These are phyloP conservation scores for Ips nitidus DNA, from an alignment of 1,140 invertebrate genomes.

Conservation along the genomic window DNA sequence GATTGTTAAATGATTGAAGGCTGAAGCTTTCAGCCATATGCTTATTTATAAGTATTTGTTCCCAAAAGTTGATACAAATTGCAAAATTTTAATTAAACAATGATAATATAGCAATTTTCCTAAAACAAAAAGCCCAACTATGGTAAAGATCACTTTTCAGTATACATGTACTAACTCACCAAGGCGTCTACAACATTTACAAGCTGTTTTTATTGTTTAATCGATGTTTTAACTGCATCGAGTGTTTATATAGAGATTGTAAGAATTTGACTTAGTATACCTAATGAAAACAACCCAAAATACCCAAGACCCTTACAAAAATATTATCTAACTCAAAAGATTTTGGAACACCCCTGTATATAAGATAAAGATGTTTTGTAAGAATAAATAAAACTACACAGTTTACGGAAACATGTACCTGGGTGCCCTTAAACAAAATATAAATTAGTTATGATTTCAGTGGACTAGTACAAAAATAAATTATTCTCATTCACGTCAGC, in stretches of 20 bases:
- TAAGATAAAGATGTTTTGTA: background rate
- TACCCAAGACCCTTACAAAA: background rate
- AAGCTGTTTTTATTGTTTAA: background rate
- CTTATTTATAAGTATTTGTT: background rate
- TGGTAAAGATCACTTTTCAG: background rate
- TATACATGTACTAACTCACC: background rate
- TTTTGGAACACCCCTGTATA: background rate
- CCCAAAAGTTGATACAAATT: background rate
- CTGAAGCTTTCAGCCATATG: background rate
- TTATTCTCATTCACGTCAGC: background rate
- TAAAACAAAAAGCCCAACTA: background rate
- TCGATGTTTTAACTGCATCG: background rate
- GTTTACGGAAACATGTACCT: background rate
- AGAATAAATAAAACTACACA: background rate
- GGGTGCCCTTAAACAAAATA: background rate
- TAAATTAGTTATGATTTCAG: background rate
- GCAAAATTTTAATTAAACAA: background rate
- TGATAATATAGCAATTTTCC: background rate
- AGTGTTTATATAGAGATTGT: background rate
- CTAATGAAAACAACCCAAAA: too few relatives aligned
- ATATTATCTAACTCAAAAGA: background rate
- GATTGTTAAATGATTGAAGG: too few relatives aligned
- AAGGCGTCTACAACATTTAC: background rate
- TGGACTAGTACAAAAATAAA: background rate
- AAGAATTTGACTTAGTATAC: background rate